Base-by-base conservation (phyloP, 2,888 invertebrate genomes). In the Orthosia cruda region DNA sequence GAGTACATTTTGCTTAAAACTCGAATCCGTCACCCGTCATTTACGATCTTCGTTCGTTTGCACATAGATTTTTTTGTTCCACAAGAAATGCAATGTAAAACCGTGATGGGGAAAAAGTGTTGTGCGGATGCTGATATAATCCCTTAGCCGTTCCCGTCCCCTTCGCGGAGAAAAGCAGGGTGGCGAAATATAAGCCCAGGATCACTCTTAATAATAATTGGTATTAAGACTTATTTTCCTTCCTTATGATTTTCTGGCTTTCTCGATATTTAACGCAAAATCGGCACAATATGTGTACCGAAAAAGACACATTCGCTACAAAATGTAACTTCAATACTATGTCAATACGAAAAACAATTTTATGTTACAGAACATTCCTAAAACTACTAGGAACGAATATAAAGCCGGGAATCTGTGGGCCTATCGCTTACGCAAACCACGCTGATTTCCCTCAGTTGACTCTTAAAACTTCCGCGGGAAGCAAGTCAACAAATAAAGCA, bases 401-500 rank as follows among this genome's bases (percentile, higher is more conserved):
- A 63, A 62, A 40, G 49, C 54, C 15, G 49, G 26, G 13, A 69
- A 9, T 49, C n/a, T 18, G 49, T 18, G 15, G 52, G 32, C 40
- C 55, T 70, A 65, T 55, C 62, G 23, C 62, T 77, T 71, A 80
- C 76, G 32, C 61, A 74, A 83, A 80, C 74, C 63, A 77, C 47
- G 67, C 80, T 68, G 74, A 77, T 83, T 83, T 75, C 69, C 73
- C 63, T 71, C 67, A 18, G 73, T 73, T 69, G 52, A 81, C 62
- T 71, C 59, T 74, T 54, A 63, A 71, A 75, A 66, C 63, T 73
- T 77, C 75, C 76, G 72, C 18, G 52, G 66, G 66, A 77, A 71
- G 61, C 63, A 50, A 79, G 67, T 78, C 73, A 71, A 81, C 77
- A 81, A 77, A 83, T 67, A 76, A 64, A 61, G 64, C 73, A 76